Evolutionary conservation across 37 sponge, comb jelly and placozoan genomes (phyloP).

Genomic region (Haliclona indistincta): DNA sequence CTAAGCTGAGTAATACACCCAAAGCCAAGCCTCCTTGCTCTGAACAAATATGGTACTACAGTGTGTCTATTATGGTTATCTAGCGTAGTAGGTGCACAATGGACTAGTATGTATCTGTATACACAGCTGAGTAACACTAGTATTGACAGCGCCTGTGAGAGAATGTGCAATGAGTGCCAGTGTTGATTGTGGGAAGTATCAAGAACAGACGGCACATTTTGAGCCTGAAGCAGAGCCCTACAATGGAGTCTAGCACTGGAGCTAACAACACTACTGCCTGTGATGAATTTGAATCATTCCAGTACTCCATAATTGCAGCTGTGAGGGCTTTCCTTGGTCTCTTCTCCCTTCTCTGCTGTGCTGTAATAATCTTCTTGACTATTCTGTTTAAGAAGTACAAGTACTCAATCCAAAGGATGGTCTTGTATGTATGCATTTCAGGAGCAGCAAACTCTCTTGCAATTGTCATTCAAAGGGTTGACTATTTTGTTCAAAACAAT

Average conservation of each 20-base stretch:
- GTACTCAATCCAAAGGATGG: constrained; percentile 75
- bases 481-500: constrained; percentile 1
- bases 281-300: not conserved
- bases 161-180: too few species aligned
- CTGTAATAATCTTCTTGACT: constrained; percentile 37
- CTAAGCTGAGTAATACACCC: too few species aligned
- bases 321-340: not conserved
- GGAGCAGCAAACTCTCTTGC: constrained; percentile 37
- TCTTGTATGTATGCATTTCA: constrained; percentile 71
- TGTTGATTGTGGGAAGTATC: too few species aligned
- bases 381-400: constrained; percentile 79
- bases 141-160: too few species aligned
- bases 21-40: too few species aligned
- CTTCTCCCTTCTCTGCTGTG: not conserved
- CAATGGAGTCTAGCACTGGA: not conserved
- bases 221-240: too few species aligned
- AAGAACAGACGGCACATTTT: too few species aligned
- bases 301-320: not conserved
- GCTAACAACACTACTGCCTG: not conserved
- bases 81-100: too few species aligned
- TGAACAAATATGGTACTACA: too few species aligned
- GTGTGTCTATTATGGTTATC: too few species aligned
- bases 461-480: constrained; percentile 21
- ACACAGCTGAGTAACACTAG: too few species aligned
- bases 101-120: too few species aligned